A percentile compares a stretch with the other conserved stretches of the same genome.
Conservation (phyloP, 2,888 invertebrate species). For the Campoplex nolae region DNA sequence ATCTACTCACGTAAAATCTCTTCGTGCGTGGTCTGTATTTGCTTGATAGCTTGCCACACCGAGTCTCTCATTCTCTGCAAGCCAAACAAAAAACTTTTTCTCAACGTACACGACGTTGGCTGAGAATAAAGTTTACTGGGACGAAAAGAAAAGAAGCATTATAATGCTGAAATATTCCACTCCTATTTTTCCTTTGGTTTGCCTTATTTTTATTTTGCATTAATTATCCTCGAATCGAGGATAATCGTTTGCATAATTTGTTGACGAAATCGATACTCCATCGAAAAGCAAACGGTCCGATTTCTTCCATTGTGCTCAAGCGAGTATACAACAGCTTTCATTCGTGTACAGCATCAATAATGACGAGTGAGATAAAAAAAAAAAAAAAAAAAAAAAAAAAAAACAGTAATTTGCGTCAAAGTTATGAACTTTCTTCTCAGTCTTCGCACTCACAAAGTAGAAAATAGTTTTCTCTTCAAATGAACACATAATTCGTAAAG, state of each 20-base stretch:
- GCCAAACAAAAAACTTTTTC: conserved; percentile 2
- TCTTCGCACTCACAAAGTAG: not conserved
- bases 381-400: not conserved
- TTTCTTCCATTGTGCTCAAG: no score
- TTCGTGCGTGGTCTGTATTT: conserved; percentile 56
- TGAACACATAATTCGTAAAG: not conserved
- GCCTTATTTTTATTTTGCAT: not conserved
- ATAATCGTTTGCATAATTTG: not conserved
- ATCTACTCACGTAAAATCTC: not conserved
- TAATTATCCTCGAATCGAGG: not conserved
- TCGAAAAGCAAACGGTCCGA: not conserved
- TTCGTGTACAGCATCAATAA: not conserved
- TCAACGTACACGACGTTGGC: not conserved
- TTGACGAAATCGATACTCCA: not conserved
- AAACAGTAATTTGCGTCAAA: not conserved
- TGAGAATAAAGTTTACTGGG: conserved; percentile 3
- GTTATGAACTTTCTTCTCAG: not conserved
- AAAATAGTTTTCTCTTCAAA: not conserved
- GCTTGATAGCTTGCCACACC: conserved; percentile 29
- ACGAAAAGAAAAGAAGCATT: not conserved
- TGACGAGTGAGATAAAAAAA: not conserved
- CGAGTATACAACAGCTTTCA: not conserved
- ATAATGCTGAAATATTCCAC: not conserved
- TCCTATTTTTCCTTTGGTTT: not conserved
- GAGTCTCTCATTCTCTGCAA: conserved; percentile 38